Evolutionary conservation across 2,113 vertebrate genomes (phyloP).

Genomic region (Gracilinanus agilis): DNA sequence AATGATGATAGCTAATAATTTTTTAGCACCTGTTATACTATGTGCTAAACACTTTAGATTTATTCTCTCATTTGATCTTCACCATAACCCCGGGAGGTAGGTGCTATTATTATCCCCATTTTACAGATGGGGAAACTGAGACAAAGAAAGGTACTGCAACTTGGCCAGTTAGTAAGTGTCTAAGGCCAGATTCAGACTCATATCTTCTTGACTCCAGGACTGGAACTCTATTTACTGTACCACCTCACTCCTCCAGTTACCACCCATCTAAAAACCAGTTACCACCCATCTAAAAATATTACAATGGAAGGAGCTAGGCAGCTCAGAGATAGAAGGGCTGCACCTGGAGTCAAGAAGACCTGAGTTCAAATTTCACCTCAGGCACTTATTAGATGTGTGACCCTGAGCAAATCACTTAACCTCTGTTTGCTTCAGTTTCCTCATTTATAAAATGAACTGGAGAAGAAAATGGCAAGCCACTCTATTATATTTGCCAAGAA

Average conservation of each 20-base stretch:
- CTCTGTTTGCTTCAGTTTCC: neutral
- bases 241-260: neutral
- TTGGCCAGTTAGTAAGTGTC: neutral
- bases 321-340: neutral
- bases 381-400: neutral
- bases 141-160: neutral
- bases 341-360: too few relatives aligned
- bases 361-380: too few relatives aligned
- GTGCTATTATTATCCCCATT: neutral
- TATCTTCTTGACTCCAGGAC: neutral
- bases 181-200: neutral
- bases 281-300: neutral
- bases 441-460: neutral
- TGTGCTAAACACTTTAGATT: neutral
- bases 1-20: neutral
- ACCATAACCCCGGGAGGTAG: neutral
- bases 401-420: neutral
- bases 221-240: neutral
- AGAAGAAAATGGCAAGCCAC: neutral
- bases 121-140: neutral
- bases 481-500: neutral
- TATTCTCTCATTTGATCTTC: neutral
- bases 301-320: neutral
- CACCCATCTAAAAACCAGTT: neutral
- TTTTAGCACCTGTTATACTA: neutral